phyloP scores from a whole-genome alignment of 2,113 vertebrate species.

The Anarhynchus alexandrinus region DNA sequence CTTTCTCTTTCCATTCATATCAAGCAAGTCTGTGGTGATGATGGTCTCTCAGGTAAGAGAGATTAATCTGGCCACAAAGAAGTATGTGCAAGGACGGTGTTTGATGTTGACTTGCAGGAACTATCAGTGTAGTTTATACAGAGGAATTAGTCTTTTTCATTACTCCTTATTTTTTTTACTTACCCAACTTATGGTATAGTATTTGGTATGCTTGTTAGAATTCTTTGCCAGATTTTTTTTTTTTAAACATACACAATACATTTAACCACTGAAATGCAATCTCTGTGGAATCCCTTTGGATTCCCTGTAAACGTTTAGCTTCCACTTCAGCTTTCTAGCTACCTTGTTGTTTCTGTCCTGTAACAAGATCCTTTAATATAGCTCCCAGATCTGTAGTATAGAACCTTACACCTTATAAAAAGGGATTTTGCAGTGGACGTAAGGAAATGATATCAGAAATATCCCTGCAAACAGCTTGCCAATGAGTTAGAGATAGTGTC shows the following conservation, averaged over 20 bases:
- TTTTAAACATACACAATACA: not conserved
- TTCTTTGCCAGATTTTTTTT: not conserved
- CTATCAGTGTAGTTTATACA: not conserved
- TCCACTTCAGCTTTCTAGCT: not conserved
- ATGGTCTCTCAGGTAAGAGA: not conserved
- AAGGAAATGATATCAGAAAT: constrained; percentile 33
- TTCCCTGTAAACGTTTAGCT: not conserved
- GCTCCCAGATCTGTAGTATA: not conserved
- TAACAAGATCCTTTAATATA: constrained; percentile 1
- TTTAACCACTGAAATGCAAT: constrained; percentile 6
- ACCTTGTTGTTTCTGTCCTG: constrained; percentile 1
- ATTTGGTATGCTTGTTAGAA: not conserved
- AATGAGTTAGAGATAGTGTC: not conserved
- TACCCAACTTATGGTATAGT: not conserved
- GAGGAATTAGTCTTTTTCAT: not conserved
- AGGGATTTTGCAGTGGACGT: not conserved
- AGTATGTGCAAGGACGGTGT: not conserved
- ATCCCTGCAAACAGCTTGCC: not conserved
- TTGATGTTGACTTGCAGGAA: not conserved
- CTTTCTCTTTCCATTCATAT: not conserved
- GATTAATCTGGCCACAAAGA: not conserved
- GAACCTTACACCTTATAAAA: constrained; percentile 41
- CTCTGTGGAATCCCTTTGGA: not conserved
- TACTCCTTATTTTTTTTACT: not conserved
- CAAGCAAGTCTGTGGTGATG: not conserved